Evolutionary conservation across 2,888 invertebrate species (phyloP), one percentile per base, ranked within the genome.

Genomic region (Philereme transversata): DNA sequence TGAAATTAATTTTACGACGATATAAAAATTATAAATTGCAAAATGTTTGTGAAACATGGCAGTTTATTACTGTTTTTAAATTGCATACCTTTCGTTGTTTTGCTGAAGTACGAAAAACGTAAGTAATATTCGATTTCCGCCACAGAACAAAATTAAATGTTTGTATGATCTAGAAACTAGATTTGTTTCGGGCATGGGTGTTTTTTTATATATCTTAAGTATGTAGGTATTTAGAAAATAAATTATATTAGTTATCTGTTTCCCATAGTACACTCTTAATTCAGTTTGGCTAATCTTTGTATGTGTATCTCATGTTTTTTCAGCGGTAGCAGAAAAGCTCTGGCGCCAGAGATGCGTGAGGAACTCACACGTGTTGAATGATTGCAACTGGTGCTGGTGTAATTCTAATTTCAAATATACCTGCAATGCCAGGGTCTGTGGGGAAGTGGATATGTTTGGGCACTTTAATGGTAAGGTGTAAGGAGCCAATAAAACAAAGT

Each of bases 311-410:
- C 9, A 43, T 43, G 8, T 43, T 43, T 48, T 76, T 76, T 3
- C 68, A 87, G 88, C 77, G 38, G 60, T 82, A 4, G 62, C 79
- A 3, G 45, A 72, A 41, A 68, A 62, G 9, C 4, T 83, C 34
- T 87, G 83, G 87, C 63, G 50, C 0, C 74, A 80, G 8, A 64
- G 60, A 9, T 89, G 88, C 56, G 44, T 35, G 0, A 70, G 57
- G 9, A 70, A 81, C 9, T 59, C 70, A 0, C 54, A 73, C 2
- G 78, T 81, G 0, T 53, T 91, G 4, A 91, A 90, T 64, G 90
- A 90, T 46, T 91, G 91, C 68, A 90, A 90, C 64, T 87, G 86
- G 87, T 91, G 91, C 51, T 57, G 64, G 3, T 90, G 90, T 51
- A 70, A 71, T 5, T 3, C 1, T 0, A 64, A 65, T 0, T 63